phyloP scores from a whole-genome alignment of 2,888 invertebrate genomes.

The Altica lythri region DNA sequence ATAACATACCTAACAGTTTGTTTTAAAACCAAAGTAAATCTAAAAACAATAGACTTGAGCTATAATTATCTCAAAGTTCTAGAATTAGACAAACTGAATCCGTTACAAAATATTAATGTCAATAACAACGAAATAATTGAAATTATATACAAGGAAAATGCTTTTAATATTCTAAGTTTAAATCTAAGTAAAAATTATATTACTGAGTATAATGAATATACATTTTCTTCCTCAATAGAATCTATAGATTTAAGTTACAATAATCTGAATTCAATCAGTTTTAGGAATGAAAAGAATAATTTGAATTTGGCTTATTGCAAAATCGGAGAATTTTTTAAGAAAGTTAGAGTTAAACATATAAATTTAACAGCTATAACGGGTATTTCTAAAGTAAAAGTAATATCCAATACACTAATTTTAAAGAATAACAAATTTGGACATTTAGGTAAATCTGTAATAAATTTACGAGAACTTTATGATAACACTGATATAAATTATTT shows the following conservation, averaged over 20 bases:
- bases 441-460: not conserved
- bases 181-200: slow-evolving; percentile 10
- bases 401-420: not conserved
- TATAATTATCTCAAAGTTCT: slow-evolving; percentile 8
- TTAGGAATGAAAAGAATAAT: not conserved
- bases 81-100: not conserved
- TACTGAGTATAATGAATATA: not conserved
- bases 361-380: slow-evolving; percentile 4
- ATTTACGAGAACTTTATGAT: slow-evolving; percentile 1
- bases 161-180: not conserved
- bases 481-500: not conserved
- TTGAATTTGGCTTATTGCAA: slow-evolving; percentile 9
- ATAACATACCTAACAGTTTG: not conserved
- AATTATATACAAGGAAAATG: not conserved
- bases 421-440: slow-evolving; percentile 7
- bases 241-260: slow-evolving; percentile 16
- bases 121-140: slow-evolving; percentile 8
- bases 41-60: slow-evolving; percentile 10
- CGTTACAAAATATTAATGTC: slow-evolving; percentile 5
- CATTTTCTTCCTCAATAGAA: not conserved
- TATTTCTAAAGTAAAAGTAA: not conserved
- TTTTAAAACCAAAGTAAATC: not conserved
- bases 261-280: slow-evolving; percentile 1
- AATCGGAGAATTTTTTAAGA: not conserved
- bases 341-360: not conserved